Evolutionary conservation across 2,113 vertebrate genomes (phyloP), one percentile per base, ranked within the genome.

Genomic region (Sturnira hondurensis): DNA sequence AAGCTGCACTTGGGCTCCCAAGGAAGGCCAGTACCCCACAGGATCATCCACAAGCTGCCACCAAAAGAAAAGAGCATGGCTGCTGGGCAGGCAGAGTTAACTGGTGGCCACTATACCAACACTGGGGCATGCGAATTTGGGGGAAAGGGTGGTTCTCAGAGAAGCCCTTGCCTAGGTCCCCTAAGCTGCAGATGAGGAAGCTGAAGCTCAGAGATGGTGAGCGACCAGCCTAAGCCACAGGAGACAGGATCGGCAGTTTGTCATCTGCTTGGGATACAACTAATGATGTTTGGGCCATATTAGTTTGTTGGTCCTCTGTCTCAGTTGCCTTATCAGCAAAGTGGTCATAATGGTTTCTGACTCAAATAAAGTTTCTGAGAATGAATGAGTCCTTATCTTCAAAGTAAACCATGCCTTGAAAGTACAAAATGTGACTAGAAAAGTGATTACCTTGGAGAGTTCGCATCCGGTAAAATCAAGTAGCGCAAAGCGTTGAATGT

Each of bases 311-410:
- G 80, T 65, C 14, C 22, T n/a, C 33, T 92, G 84, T 80, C 81
- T 93, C 87, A 96, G 89, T 94, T 96, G 84, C 52, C 47, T 97
- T 93, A 95, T 96, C 93, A 94, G 58, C 73, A 94, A 93, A 91
- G 41, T 68, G 65, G 84, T 95, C 65, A 80, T 63, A 80, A 91
- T 71, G n/a, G 47, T 80, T 95, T 97, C 73, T 96, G 56, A 89
- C 70, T 96, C 94, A 97, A 88, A 92, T 24, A 77, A 58, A 92
- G 87, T 68, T 96, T 96, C 90, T 97, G 87, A 97, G 80, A 92
- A 96, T 4, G 20, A 90, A 91, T 74, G 33, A 92, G 84, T 54
- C 93, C 76, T 97, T 97, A 95, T 92, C 93, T 94, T 95, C 84
- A 93, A 92, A 87, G 92, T 47, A 58, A 26, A 36, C 41, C 45